Percentiles rank a stretch among this genome's conserved stretches.
phyloP scores from a whole-genome alignment of 2,113 vertebrate species.

The Sterrhoptilus dennistouni region DNA sequence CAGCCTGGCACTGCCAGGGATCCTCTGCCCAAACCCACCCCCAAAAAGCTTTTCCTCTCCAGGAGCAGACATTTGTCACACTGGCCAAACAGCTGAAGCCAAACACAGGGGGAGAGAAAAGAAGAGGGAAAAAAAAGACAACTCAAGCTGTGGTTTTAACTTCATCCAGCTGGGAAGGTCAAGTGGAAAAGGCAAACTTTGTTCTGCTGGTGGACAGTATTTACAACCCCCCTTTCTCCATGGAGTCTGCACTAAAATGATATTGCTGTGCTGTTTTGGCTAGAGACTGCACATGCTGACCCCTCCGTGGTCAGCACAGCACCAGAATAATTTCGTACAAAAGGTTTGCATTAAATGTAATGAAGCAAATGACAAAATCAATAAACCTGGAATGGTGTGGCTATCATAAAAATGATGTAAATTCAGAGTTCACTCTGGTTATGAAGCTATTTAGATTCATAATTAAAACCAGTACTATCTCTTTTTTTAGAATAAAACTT shows the following conservation, averaged over 20 bases:
- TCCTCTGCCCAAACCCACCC: neutral
- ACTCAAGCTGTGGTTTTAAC: neutral
- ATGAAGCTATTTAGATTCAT: constrained; percentile 80
- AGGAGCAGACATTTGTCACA: neutral
- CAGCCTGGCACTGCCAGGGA: neutral
- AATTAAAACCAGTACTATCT: constrained; percentile 81
- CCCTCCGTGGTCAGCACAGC: constrained; percentile 51
- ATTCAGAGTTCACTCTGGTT: constrained; percentile 78
- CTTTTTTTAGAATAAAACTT: constrained; percentile 75
- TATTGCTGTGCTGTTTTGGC: constrained; percentile 49
- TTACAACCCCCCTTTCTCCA: constrained; percentile 19
- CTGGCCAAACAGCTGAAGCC: neutral
- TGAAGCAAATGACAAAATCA: constrained; percentile 85
- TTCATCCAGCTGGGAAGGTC: constrained; percentile 40
- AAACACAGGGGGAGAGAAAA: neutral
- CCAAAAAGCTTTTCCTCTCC: neutral
- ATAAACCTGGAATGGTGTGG: constrained; percentile 74
- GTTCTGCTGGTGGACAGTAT: constrained; percentile 30
- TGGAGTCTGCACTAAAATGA: constrained; percentile 35
- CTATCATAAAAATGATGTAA: constrained; percentile 84
- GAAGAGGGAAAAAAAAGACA: neutral
- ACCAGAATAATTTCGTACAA: constrained; percentile 37
- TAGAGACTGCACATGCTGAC: neutral
- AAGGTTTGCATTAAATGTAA: constrained; percentile 68
- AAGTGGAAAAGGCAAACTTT: constrained; percentile 27